Conservation (phyloP, 92 coral and sea anemone genomes). For the Anthopleura xanthogrammica region DNA sequence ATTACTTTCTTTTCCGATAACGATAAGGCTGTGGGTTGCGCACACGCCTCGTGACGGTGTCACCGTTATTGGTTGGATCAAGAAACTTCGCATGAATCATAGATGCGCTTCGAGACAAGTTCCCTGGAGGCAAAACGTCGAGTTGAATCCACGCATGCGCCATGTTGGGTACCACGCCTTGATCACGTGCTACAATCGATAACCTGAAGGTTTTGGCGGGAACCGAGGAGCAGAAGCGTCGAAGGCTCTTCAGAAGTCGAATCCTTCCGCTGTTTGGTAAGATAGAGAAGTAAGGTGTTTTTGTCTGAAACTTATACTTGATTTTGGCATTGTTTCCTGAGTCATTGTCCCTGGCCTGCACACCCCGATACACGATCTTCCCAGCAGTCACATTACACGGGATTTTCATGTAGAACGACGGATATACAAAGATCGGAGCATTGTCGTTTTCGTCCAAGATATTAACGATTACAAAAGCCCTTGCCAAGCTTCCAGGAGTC, state of each 20-base stretch:
- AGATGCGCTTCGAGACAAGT: constrained; percentile 54
- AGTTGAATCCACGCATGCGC: constrained; percentile 69
- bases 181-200: constrained; percentile 71
- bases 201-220: constrained; percentile 46
- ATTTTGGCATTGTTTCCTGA: constrained; percentile 57
- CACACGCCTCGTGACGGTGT: constrained; percentile 25
- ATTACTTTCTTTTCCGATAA: not conserved
- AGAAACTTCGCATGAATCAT: constrained; percentile 24
- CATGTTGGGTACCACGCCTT: constrained; percentile 43
- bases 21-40: constrained; percentile 4
- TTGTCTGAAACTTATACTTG: constrained; percentile 71
- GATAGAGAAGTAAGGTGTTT: constrained; percentile 71
- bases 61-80: constrained; percentile 7
- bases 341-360: constrained; percentile 62
- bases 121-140: constrained; percentile 71
- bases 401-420: constrained; percentile 64
- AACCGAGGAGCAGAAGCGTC: constrained; percentile 56
- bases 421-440: constrained; percentile 59
- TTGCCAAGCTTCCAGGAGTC: constrained; percentile 44
- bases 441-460: constrained; percentile 69
- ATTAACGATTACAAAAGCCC: constrained; percentile 74
- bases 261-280: constrained; percentile 80
- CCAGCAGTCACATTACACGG: constrained; percentile 87
- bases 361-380: constrained; percentile 59
- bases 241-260: constrained; percentile 58